These are phyloP conservation scores for Drosophila mulleri DNA, from an alignment of 2,888 invertebrate species.

Conservation along the genomic window DNA sequence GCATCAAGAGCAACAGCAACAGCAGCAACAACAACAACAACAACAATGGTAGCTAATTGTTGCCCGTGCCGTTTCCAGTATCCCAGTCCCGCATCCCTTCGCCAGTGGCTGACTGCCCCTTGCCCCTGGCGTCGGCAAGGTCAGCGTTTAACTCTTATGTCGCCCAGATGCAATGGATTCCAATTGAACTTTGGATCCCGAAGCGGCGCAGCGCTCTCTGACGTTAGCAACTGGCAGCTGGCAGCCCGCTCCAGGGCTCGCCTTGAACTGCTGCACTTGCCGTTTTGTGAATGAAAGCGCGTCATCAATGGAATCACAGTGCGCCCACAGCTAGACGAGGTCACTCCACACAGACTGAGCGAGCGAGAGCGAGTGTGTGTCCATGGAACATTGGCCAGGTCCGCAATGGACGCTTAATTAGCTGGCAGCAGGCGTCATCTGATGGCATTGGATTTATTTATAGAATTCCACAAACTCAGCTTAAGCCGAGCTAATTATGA, in stretches of 20 bases:
- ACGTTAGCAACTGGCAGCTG: conserved; percentile 8
- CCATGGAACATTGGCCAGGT: conserved; percentile 23
- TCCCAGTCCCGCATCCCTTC: neutral
- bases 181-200: neutral
- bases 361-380: neutral
- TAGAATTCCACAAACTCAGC: conserved; percentile 4
- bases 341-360: neutral
- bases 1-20: conserved; percentile 4
- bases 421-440: conserved; percentile 24
- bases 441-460: conserved; percentile 15
- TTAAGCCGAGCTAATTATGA: neutral
- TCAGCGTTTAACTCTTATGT: neutral
- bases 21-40: conserved; percentile 5
- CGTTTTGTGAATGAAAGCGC: conserved; percentile 76
- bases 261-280: conserved; percentile 60
- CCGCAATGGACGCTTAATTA: conserved; percentile 15
- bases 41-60: conserved; percentile 54
- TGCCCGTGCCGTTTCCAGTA: conserved; percentile 21
- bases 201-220: conserved; percentile 8
- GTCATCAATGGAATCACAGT: conserved; percentile 59
- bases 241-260: neutral
- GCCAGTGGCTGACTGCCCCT: neutral
- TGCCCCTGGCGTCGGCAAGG: neutral
- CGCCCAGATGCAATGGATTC: conserved; percentile 1
- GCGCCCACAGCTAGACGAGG: conserved; percentile 11